phyloP scores from a whole-genome alignment of 1,140 invertebrate species.

The Drosophila serrata region DNA sequence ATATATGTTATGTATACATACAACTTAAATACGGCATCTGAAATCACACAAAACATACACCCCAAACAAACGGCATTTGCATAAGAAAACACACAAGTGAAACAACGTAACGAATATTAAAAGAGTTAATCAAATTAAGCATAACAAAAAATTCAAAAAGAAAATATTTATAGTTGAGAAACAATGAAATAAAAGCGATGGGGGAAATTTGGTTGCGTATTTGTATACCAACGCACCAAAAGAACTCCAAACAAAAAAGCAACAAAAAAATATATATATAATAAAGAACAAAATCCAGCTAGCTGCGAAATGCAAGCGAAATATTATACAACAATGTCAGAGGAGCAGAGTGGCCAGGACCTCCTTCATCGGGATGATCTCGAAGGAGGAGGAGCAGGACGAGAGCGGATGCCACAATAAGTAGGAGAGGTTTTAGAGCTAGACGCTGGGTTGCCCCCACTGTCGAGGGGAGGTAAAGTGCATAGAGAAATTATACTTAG shows the following conservation, averaged over 20 bases:
- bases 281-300: conserved; percentile 3
- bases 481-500: conserved; percentile 79
- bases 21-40: conserved; percentile 59
- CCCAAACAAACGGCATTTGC: conserved; percentile 55
- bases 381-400: neutral
- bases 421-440: conserved; percentile 48
- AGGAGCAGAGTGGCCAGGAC: conserved; percentile 24
- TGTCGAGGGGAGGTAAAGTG: conserved; percentile 47
- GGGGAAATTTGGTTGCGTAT: conserved; percentile 62
- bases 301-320: conserved; percentile 54
- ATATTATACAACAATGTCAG: conserved; percentile 75
- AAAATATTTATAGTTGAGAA: conserved; percentile 78
- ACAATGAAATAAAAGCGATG: conserved; percentile 40
- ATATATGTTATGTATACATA: conserved; percentile 41
- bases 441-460: conserved; percentile 38
- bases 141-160: conserved; percentile 56
- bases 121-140: conserved; percentile 79
- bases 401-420: conserved; percentile 25
- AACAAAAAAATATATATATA: neutral
- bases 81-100: conserved; percentile 67
- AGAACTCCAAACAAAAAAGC: conserved; percentile 21
- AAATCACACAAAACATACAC: conserved; percentile 46
- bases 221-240: conserved; percentile 78
- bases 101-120: conserved; percentile 81
- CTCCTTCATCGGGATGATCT: conserved; percentile 6